phyloP scores from a whole-genome alignment of 2,797 vertebrate genomes.

The Cirrhinus mrigala region DNA sequence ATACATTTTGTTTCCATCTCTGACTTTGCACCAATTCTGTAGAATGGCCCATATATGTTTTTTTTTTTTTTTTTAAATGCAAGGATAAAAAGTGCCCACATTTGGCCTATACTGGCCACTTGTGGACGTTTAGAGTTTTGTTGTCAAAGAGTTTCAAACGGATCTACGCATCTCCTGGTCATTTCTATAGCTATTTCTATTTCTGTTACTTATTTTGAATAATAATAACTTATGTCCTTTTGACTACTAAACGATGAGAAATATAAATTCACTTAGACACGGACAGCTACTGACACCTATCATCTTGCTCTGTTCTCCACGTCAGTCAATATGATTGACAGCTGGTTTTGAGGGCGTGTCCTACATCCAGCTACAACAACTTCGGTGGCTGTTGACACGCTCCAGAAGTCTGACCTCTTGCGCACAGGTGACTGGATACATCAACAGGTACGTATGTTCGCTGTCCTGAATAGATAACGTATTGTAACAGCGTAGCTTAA shows the following conservation, averaged over 20 bases:
- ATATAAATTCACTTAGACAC: neutral
- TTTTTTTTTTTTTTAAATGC: no score
- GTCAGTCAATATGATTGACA: conserved; percentile 19
- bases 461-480: neutral
- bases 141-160: neutral
- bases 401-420: conserved; percentile 17
- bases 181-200: neutral
- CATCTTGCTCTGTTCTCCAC: neutral
- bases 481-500: neutral
- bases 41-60: no score
- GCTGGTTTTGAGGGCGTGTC: conserved; percentile 34
- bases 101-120: neutral
- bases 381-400: neutral
- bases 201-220: neutral
- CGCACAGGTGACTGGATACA: conserved; percentile 32
- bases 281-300: neutral
- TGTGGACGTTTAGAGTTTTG: neutral
- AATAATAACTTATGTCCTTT: neutral
- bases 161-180: neutral
- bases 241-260: neutral
- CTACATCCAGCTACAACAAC: neutral
- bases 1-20: no score
- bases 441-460: conserved; percentile 5
- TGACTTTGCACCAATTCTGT: no score
- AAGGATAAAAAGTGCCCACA: neutral